A percentile compares a stretch with the other conserved stretches of the same genome.
phyloP scores from a whole-genome alignment of 2,888 invertebrate species.

The Tribolium freemani region DNA sequence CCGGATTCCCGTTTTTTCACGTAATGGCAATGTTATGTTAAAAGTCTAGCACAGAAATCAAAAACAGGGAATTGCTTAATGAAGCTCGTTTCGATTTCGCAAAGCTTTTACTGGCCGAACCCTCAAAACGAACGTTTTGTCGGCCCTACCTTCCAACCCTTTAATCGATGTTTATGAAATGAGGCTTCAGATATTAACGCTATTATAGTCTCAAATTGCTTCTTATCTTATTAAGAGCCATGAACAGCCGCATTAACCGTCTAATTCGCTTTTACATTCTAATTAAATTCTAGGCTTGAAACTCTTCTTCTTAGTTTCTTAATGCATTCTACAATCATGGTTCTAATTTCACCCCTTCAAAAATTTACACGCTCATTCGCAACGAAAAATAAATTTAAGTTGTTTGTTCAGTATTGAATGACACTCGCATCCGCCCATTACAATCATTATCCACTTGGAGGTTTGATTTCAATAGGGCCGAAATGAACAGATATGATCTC shows the following conservation, averaged over 20 bases:
- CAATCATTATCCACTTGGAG: slow-evolving; percentile 40
- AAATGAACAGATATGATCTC: slow-evolving; percentile 40
- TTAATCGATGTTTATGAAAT: slow-evolving; percentile 69
- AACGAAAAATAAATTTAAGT: not conserved
- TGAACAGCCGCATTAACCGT: slow-evolving; percentile 67
- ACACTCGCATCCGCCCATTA: slow-evolving; percentile 3
- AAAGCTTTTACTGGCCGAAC: not conserved
- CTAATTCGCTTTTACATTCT: slow-evolving; percentile 65
- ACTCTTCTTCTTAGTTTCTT: slow-evolving; percentile 40
- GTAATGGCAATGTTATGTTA: no score
- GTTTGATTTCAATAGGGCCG: slow-evolving; percentile 39
- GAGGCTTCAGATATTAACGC: slow-evolving; percentile 67
- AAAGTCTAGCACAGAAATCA: not conserved
- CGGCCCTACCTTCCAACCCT: slow-evolving; percentile 58
- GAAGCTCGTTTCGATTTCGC: not conserved
- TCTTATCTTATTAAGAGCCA: slow-evolving; percentile 67
- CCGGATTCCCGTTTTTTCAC: not conserved
- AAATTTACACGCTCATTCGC: not conserved
- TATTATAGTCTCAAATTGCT: slow-evolving; percentile 68
- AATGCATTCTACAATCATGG: slow-evolving; percentile 43
- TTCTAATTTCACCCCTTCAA: slow-evolving; percentile 22
- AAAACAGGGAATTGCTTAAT: not conserved
- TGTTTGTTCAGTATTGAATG: slow-evolving; percentile 11
- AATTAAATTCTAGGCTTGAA: slow-evolving; percentile 61
- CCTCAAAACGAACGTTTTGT: slow-evolving; percentile 17